Evolutionary conservation across 2,888 invertebrate genomes (phyloP).

Genomic region (Drosophila birchii): DNA sequence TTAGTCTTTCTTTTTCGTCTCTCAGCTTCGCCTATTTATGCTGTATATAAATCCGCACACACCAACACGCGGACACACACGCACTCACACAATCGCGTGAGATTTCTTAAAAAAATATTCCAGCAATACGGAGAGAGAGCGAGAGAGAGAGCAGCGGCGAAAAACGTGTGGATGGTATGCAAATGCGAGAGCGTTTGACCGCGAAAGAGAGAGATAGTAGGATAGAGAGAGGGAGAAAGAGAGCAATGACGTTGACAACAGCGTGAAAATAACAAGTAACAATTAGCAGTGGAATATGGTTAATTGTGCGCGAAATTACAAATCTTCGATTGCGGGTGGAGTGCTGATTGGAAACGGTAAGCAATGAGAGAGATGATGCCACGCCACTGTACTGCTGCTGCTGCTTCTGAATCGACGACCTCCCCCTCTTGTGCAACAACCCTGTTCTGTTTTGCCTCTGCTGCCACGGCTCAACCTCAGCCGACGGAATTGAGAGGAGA

Average conservation of each 20-base stretch:
- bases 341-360: constrained; percentile 36
- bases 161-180: constrained; percentile 51
- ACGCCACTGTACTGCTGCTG: constrained; percentile 56
- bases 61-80: constrained; percentile 30
- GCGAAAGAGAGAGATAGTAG: constrained; percentile 23
- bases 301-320: constrained; percentile 36
- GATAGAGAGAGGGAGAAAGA: constrained; percentile 32
- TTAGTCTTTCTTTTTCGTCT: constrained; percentile 54
- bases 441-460: constrained; percentile 62
- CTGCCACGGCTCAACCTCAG: constrained; percentile 62
- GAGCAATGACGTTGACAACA: constrained; percentile 52
- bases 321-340: constrained; percentile 8
- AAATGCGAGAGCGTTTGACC: constrained; percentile 37
- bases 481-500: constrained; percentile 15
- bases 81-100: constrained; percentile 34
- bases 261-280: constrained; percentile 51
- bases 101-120: constrained; percentile 53
- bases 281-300: constrained; percentile 45
- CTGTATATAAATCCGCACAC: constrained; percentile 52
- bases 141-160: constrained; percentile 22
- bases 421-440: constrained; percentile 69
- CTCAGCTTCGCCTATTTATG: constrained; percentile 69
- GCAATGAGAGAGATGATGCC: constrained; percentile 58
- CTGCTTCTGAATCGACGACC: constrained; percentile 41
- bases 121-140: no score